Evolutionary conservation across 1,140 invertebrate genomes (phyloP).

Genomic region (Ctenoplectra terminalis): DNA sequence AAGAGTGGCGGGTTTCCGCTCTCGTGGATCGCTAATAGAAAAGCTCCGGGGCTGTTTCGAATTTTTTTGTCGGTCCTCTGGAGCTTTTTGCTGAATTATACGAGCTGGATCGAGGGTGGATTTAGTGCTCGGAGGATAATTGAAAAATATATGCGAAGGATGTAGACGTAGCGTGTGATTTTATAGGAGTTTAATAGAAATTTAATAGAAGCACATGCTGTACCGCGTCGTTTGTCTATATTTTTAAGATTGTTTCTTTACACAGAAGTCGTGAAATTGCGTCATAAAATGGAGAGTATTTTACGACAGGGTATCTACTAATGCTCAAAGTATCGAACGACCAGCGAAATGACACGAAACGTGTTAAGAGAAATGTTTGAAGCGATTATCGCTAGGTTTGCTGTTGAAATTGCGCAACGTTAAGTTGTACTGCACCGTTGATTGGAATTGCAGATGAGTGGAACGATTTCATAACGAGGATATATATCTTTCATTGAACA

Average conservation of each 20-base stretch:
- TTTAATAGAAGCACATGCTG: too few relatives aligned
- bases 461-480: neutral
- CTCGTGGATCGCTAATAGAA: conserved; percentile 50
- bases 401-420: neutral
- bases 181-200: too few relatives aligned
- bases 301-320: too few relatives aligned
- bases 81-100: conserved; percentile 21
- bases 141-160: neutral
- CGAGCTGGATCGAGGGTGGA: neutral
- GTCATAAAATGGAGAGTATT: too few relatives aligned
- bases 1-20: conserved; percentile 44
- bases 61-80: neutral
- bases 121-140: neutral
- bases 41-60: conserved; percentile 14
- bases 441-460: conserved; percentile 4
- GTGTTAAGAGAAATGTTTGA: neutral
- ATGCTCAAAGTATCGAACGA: too few relatives aligned
- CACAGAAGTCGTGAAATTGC: too few relatives aligned
- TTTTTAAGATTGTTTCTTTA: too few relatives aligned
- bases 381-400: neutral
- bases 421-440: neutral
- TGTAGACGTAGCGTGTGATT: neutral
- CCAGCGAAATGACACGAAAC: too few relatives aligned
- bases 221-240: too few relatives aligned
- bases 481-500: neutral